These are phyloP conservation scores for Zeugodacus cucurbitae DNA, from an alignment of 1,140 invertebrate species.

Conservation along the genomic window DNA sequence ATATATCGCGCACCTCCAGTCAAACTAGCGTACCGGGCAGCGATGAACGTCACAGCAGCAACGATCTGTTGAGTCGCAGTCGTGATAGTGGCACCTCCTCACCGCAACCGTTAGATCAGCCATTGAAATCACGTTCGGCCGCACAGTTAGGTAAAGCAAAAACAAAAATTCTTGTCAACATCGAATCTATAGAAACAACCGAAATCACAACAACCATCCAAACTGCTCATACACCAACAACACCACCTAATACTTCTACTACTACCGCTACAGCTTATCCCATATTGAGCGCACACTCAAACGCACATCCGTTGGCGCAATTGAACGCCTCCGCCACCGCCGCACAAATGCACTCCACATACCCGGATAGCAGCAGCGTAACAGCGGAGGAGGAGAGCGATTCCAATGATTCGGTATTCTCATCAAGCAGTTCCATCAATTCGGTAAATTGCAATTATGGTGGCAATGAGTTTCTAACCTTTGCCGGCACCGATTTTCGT, in stretches of 20 bases:
- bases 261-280: constrained; percentile 5
- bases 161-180: constrained; percentile 58
- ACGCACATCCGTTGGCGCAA: background rate
- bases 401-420: constrained; percentile 65
- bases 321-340: background rate
- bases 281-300: background rate
- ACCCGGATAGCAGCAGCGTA: background rate
- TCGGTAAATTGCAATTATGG: constrained; percentile 44
- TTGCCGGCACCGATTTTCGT: constrained; percentile 51
- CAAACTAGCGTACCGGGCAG: constrained; percentile 62
- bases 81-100: constrained; percentile 65
- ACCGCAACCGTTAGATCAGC: constrained; percentile 54
- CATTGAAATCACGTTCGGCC: constrained; percentile 34
- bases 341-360: background rate
- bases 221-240: constrained; percentile 42
- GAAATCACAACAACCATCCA: constrained; percentile 55
- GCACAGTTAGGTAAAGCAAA: constrained; percentile 46
- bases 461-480: background rate
- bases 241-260: constrained; percentile 19
- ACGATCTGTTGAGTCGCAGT: constrained; percentile 55
- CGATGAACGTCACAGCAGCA: constrained; percentile 52
- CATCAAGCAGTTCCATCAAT: constrained; percentile 62
- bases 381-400: constrained; percentile 59
- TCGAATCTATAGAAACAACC: constrained; percentile 63
- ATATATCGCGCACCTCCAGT: constrained; percentile 63